Conservation (phyloP, 2,888 invertebrate species). For the Microctonus aethiopoides region DNA sequence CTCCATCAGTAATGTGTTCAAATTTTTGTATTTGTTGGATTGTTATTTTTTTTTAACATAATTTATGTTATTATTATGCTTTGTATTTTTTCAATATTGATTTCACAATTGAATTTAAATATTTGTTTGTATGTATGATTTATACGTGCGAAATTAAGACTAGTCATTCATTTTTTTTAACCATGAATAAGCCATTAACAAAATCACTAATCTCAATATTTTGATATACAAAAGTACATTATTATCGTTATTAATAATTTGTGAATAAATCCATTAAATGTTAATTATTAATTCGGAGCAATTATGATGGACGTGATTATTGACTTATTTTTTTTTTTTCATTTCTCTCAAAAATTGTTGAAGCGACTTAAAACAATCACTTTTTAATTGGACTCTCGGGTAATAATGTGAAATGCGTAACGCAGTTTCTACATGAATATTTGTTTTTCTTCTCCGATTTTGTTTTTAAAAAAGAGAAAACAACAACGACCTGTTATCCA, state of each 20-base stretch:
- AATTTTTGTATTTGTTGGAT: neutral
- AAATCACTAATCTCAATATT: neutral
- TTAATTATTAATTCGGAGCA: constrained; percentile 4
- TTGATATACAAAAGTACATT: constrained; percentile 6
- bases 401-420: neutral
- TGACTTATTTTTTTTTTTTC: neutral
- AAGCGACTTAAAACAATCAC: constrained; percentile 2
- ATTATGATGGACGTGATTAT: constrained; percentile 1
- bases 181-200: neutral
- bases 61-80: neutral
- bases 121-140: neutral
- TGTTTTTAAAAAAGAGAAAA: neutral
- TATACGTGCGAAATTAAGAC: neutral
- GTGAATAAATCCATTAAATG: neutral
- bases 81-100: neutral
- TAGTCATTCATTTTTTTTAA: neutral
- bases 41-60: neutral
- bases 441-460: neutral
- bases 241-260: neutral
- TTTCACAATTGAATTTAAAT: neutral
- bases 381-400: neutral
- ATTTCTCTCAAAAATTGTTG: neutral
- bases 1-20: neutral
- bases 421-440: neutral
- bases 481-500: neutral